Evolutionary conservation across 92 coral and sea anemone species (phyloP).

Genomic region (Pocillopora grandis): DNA sequence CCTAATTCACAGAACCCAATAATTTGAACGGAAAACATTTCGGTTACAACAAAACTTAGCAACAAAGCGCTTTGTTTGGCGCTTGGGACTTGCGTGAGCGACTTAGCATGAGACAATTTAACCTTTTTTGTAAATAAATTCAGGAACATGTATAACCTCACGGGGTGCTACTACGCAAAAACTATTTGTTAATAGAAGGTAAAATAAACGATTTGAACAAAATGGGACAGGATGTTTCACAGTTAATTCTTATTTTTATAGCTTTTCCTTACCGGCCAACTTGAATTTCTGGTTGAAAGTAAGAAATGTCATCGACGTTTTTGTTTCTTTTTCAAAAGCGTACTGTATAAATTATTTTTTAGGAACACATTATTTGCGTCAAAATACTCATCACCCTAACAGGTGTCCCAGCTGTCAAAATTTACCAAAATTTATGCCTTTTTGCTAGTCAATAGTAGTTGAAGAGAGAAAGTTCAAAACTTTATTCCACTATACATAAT

Average conservation of each 20-base stretch:
- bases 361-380: not conserved
- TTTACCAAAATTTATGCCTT: not conserved
- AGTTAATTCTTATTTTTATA: not conserved
- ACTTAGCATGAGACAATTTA: not conserved
- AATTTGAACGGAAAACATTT: too few species aligned
- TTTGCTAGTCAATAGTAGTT: not conserved
- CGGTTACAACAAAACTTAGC: too few species aligned
- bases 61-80: too few species aligned
- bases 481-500: not conserved
- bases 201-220: not conserved
- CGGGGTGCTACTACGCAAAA: constrained; percentile 4
- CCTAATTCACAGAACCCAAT: not conserved
- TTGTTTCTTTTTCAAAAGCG: too few species aligned
- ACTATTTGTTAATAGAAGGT: not conserved
- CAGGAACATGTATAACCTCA: not conserved
- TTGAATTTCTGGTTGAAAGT: too few species aligned
- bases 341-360: not conserved
- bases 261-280: too few species aligned
- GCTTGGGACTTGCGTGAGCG: not conserved
- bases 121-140: not conserved
- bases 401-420: constrained; percentile 4
- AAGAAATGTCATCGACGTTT: too few species aligned
- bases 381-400: not conserved
- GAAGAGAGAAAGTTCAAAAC: not conserved
- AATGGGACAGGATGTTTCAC: not conserved